These are phyloP conservation scores for Hemicordylus capensis DNA, from an alignment of 2,113 vertebrate genomes.

Conservation along the genomic window DNA sequence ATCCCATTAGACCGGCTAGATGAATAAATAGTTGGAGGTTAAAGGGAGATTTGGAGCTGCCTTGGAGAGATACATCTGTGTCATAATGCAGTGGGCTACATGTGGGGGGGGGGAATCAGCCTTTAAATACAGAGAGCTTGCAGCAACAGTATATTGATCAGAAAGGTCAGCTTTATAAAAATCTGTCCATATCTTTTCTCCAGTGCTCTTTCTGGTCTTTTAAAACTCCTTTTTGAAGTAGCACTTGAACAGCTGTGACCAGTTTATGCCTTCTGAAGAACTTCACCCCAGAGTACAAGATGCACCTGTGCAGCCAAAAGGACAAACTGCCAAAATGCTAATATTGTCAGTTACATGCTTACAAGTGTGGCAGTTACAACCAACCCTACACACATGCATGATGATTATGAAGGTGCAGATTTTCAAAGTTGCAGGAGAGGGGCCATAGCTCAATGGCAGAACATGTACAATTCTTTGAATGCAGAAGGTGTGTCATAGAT, in stretches of 20 bases:
- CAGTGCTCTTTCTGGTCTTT: not conserved
- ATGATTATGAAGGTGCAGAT: not conserved
- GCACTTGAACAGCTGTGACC: not conserved
- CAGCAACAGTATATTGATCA: not conserved
- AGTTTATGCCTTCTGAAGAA: not conserved
- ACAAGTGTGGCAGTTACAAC: not conserved
- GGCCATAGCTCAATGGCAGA: no score
- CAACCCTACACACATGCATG: not conserved
- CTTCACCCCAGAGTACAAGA: not conserved
- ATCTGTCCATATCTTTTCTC: not conserved
- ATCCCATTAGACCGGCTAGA: not conserved
- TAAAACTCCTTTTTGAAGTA: not conserved
- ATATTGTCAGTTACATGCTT: not conserved
- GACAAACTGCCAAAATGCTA: not conserved
- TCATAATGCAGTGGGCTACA: not conserved
- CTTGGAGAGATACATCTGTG: not conserved
- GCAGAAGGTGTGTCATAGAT: no score
- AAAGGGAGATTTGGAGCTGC: not conserved
- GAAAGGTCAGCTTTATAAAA: not conserved
- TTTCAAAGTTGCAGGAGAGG: not conserved
- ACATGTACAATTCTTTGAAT: no score
- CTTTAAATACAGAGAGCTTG: not conserved
- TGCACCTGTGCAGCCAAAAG: not conserved
- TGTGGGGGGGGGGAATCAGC: not conserved
- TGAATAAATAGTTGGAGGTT: constrained; percentile 10